Evolutionary conservation across 2,113 vertebrate genomes (phyloP), one percentile per base, ranked within the genome.

Genomic region (Toxotes chatareus): DNA sequence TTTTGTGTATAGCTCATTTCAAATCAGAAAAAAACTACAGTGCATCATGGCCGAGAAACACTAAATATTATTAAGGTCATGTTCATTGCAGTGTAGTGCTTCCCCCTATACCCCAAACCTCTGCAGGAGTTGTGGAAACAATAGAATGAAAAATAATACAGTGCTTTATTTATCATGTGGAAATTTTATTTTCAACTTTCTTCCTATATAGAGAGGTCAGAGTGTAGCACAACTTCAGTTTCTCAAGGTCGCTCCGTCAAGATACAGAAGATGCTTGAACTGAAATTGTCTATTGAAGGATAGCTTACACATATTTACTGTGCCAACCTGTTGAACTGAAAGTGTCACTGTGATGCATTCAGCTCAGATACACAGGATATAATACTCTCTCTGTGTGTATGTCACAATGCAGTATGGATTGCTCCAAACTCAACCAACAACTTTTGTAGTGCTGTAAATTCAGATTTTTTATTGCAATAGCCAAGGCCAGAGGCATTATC

Each of bases 171-270:
- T 5, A 23, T 13, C 31, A 34, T 6, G 23, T 19, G 10, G 2
- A 19, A 14, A 23, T 44, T 61, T 53, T 61, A 12, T 53, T 61
- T 17, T n/a, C 59, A 36, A 21, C 38, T 21, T 36, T n/a, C 1
- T 7, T 56, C 49, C 55, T 65, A 40, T 72, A 10, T 49, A 44
- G 53, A 32, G 32, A 67, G 42, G 32, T 71, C 61, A 23, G 51
- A 53, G 38, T 40, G 56, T n/a, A 34, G 46, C 19, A 38, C n/a
- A 66, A 19, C 32, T 69, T 27, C 4, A 36, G 16, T 31, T 57
- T 79, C 47, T 63, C 60, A 67, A 68, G 67, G 80, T 76, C 16
- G 1, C 38, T 56, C 38, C 65, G 72, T 64, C 36, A 23, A 46
- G 32, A 66, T 47, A 11, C 17, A n/a, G 40, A 34, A 34, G 42